A percentile compares a stretch with the other conserved stretches of the same genome.
Evolutionary conservation across 2,888 invertebrate genomes (phyloP).

Genomic region (Drepanosiphum platanoidis): DNA sequence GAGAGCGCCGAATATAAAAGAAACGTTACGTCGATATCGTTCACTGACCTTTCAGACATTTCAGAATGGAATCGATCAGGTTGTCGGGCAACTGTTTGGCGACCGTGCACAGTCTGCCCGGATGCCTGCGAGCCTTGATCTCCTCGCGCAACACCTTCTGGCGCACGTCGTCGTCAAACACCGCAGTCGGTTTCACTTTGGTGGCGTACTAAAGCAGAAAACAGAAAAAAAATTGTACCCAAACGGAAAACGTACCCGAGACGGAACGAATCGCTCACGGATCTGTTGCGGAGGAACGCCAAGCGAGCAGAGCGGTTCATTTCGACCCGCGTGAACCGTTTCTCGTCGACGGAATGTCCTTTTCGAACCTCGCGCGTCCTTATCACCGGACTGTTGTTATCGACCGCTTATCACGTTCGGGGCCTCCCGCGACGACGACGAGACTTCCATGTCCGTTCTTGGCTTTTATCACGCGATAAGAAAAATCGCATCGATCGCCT

Average conservation of each 20-base stretch:
- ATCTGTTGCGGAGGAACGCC: conserved; percentile 7
- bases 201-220: conserved; percentile 22
- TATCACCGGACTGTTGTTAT: too few species aligned
- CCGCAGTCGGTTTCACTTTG: conserved; percentile 62
- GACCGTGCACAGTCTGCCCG: conserved; percentile 74
- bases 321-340: background rate
- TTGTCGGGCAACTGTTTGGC: conserved; percentile 72
- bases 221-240: background rate
- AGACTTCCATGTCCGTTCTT: background rate
- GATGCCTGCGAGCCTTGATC: conserved; percentile 78
- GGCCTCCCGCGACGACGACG: background rate
- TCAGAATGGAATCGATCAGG: conserved; percentile 72
- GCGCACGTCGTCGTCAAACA: conserved; percentile 62
- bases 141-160: conserved; percentile 36
- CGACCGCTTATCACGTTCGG: too few species aligned
- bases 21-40: background rate
- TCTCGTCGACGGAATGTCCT: background rate
- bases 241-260: background rate
- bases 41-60: conserved; percentile 69
- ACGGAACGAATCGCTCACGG: background rate
- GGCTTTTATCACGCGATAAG: background rate
- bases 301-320: background rate
- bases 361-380: background rate
- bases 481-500: background rate
- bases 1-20: too few species aligned